phyloP scores from a whole-genome alignment of 2,797 vertebrate genomes.

The Lagorchestes hirsutus region DNA sequence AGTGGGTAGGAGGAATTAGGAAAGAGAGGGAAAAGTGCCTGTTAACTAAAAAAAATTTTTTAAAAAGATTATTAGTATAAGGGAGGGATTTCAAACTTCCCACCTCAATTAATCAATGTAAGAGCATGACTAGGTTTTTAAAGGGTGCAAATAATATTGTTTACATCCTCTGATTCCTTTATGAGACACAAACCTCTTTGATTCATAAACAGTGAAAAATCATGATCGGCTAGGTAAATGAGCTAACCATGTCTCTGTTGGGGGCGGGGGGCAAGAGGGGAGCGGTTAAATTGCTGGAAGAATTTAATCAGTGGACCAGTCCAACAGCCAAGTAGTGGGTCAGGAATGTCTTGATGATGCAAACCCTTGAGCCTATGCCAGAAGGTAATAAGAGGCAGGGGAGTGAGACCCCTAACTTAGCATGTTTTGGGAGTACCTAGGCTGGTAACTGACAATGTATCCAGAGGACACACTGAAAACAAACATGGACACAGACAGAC shows the following conservation, averaged over 20 bases:
- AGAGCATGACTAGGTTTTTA: not conserved
- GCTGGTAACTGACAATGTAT: not conserved
- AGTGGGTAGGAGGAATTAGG: not conserved
- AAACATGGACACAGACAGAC: not conserved
- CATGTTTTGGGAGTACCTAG: not conserved
- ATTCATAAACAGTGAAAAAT: not conserved
- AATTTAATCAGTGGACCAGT: not conserved
- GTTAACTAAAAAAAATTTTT: not conserved
- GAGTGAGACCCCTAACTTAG: not conserved
- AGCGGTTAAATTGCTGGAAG: not conserved
- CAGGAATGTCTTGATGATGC: not conserved
- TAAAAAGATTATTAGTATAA: not conserved
- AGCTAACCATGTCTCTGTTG: not conserved
- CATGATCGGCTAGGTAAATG: not conserved
- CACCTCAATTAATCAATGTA: not conserved
- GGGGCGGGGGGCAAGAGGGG: too few relatives aligned
- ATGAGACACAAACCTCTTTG: not conserved
- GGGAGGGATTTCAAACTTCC: not conserved
- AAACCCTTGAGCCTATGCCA: not conserved
- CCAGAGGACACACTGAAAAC: not conserved
- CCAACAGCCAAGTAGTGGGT: not conserved
- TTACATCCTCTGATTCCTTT: not conserved
- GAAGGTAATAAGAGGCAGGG: not conserved
- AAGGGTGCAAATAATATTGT: not conserved
- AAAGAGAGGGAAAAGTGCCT: not conserved